phyloP scores from a whole-genome alignment of 2,888 invertebrate species.

The Ophion slaviceki region DNA sequence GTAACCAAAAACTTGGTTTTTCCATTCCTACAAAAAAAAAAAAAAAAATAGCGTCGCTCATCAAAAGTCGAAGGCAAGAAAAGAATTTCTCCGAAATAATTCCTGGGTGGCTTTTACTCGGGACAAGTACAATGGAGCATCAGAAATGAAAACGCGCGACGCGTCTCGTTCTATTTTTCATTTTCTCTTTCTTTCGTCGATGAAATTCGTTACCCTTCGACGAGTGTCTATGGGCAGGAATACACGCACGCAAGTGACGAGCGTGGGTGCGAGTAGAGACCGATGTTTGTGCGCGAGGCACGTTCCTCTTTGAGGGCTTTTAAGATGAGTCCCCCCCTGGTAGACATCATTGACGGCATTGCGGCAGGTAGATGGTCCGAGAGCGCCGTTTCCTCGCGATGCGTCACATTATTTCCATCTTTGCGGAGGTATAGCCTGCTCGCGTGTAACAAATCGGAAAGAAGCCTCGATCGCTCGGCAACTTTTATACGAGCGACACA shows the following conservation, averaged over 20 bases:
- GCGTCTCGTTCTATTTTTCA: slow-evolving; percentile 5
- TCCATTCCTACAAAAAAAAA: neutral
- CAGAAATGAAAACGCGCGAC: slow-evolving; percentile 14
- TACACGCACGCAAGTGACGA: neutral
- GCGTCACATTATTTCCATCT: slow-evolving; percentile 69
- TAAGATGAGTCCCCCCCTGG: too few relatives aligned
- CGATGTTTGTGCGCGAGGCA: slow-evolving; percentile 18
- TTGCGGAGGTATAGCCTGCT: slow-evolving; percentile 67
- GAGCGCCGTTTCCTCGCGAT: slow-evolving; percentile 39
- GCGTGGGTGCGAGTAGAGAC: neutral
- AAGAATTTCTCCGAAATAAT: slow-evolving; percentile 38
- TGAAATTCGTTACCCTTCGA: slow-evolving; percentile 66
- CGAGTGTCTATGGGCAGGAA: slow-evolving; percentile 44
- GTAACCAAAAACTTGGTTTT: too few relatives aligned
- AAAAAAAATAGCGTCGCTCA: slow-evolving; percentile 2
- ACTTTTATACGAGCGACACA: slow-evolving; percentile 54
- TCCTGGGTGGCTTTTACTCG: slow-evolving; percentile 36
- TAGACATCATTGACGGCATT: slow-evolving; percentile 11
- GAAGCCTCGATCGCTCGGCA: slow-evolving; percentile 44
- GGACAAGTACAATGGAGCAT: slow-evolving; percentile 39
- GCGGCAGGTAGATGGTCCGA: slow-evolving; percentile 50
- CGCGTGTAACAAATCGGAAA: slow-evolving; percentile 75
- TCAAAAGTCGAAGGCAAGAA: slow-evolving; percentile 52
- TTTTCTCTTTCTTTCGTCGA: slow-evolving; percentile 52
- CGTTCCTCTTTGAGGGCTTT: slow-evolving; percentile 30